phyloP scores from a whole-genome alignment of 2,888 invertebrate species.

The Sclerodermus sp. region DNA sequence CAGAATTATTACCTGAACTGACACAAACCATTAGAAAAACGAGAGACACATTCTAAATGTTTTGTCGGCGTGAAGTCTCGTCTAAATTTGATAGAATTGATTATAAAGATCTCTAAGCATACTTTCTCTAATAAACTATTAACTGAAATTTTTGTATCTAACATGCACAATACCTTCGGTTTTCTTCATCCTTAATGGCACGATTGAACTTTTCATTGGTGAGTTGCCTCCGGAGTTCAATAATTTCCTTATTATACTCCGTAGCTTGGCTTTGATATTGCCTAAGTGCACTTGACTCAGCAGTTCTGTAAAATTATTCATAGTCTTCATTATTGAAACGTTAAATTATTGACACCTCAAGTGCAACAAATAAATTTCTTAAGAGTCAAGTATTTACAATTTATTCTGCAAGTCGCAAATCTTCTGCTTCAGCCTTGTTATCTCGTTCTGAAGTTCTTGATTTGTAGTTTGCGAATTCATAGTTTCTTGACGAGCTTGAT shows the following conservation, averaged over 20 bases:
- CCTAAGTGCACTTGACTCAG: slow-evolving; percentile 58
- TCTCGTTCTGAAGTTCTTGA: slow-evolving; percentile 69
- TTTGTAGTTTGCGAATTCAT: slow-evolving; percentile 66
- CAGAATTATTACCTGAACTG: too few relatives aligned
- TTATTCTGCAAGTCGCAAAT: slow-evolving; percentile 60
- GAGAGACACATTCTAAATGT: too few relatives aligned
- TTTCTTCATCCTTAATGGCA: slow-evolving; percentile 55
- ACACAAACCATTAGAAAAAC: too few relatives aligned
- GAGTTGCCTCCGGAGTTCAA: slow-evolving; percentile 60
- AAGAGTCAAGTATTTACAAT: slow-evolving; percentile 57
- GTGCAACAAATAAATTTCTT: background rate
- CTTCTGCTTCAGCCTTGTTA: slow-evolving; percentile 63
- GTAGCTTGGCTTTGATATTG: slow-evolving; percentile 61
- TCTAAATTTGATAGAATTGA: too few relatives aligned
- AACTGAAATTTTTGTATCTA: too few relatives aligned
- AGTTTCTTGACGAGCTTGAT: slow-evolving; percentile 64
- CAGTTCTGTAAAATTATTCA: slow-evolving; percentile 35
- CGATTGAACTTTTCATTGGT: slow-evolving; percentile 61
- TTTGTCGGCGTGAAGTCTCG: too few relatives aligned
- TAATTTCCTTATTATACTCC: slow-evolving; percentile 61
- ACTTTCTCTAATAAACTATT: too few relatives aligned
- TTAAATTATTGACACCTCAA: background rate
- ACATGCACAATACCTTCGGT: slow-evolving; percentile 31
- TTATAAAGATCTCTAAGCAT: too few relatives aligned
- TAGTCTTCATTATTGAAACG: background rate